These are phyloP conservation scores for Circaetus cinerascens DNA, from an alignment of 2,113 vertebrate species.

Conservation along the genomic window DNA sequence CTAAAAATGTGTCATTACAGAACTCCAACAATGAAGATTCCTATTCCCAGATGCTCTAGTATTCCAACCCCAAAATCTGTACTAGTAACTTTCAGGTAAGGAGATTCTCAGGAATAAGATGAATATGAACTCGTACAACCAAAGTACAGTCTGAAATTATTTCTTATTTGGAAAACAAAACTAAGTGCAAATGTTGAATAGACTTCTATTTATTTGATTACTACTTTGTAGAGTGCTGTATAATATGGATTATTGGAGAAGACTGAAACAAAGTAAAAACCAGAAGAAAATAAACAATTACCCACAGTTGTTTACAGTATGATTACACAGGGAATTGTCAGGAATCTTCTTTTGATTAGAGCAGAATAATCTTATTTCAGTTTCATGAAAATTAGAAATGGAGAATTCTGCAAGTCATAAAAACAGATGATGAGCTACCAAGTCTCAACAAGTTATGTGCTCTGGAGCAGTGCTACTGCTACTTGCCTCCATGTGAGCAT, in stretches of 20 bases:
- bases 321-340: background rate
- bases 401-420: background rate
- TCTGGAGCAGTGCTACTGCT: background rate
- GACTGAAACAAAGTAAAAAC: background rate
- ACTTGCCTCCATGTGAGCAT: rapidly evolving
- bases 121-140: background rate
- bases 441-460: background rate
- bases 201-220: background rate
- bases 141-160: background rate
- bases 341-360: background rate
- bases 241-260: background rate
- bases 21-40: background rate
- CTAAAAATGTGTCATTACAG: background rate
- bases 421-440: background rate
- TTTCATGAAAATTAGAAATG: background rate
- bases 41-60: background rate
- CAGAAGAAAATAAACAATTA: background rate
- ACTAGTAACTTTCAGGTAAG: background rate
- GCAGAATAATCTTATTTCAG: background rate
- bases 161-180: background rate
- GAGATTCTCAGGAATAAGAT: background rate
- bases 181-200: background rate
- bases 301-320: background rate
- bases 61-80: background rate
- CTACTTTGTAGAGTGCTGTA: background rate